Evolutionary conservation across 2,113 vertebrate genomes (phyloP).

Genomic region (Eublepharis macularius): DNA sequence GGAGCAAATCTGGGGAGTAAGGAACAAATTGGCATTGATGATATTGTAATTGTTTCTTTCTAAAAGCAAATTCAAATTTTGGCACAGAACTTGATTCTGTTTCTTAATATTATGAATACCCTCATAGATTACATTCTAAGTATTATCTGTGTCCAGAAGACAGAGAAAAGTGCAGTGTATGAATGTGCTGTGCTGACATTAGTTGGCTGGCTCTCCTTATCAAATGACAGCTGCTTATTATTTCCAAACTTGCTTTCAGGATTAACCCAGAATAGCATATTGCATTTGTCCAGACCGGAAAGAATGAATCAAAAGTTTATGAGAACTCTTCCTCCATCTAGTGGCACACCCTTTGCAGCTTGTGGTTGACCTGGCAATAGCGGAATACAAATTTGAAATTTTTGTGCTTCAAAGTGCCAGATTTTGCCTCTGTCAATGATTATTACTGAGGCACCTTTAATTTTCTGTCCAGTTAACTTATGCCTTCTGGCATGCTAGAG

Average conservation of each 20-base stretch:
- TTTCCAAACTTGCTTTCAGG: background rate
- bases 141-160: background rate
- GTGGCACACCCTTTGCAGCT: background rate
- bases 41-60: background rate
- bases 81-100: background rate
- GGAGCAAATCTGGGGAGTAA: background rate
- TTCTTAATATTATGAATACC: background rate
- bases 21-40: background rate
- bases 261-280: background rate
- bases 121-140: background rate
- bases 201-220: background rate
- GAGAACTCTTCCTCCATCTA: conserved; percentile 1
- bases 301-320: background rate
- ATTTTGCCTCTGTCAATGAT: background rate
- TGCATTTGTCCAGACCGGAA: background rate
- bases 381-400: background rate
- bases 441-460: no score
- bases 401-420: background rate
- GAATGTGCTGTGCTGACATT: background rate
- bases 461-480: background rate
- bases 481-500: background rate
- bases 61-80: background rate
- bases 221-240: background rate
- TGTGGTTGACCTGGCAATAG: background rate
- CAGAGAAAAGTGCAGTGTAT: background rate